Percentiles rank a stretch among this genome's conserved stretches.
These are phyloP conservation scores for Hirtodrosophila duncani DNA, from an alignment of 2,888 invertebrate genomes.

Conservation along the genomic window DNA sequence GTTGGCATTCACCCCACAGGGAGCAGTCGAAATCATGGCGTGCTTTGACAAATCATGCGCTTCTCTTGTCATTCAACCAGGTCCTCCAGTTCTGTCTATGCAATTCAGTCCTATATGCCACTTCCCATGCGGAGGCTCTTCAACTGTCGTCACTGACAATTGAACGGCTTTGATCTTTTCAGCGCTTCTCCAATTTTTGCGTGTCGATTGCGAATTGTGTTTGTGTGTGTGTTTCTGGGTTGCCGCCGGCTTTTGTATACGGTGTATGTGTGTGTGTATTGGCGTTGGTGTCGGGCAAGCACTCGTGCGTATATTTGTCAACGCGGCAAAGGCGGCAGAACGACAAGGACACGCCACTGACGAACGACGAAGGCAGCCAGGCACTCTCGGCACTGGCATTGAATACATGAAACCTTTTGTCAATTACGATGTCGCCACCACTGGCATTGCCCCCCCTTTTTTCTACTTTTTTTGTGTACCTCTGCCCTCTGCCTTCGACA, in stretches of 20 bases:
- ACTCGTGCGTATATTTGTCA: conserved; percentile 60
- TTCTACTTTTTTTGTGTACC: conserved; percentile 6
- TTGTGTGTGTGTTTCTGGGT: conserved; percentile 9
- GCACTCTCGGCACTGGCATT: conserved; percentile 45
- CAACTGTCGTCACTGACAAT: conserved; percentile 54
- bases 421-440: conserved; percentile 51
- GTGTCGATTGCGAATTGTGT: conserved; percentile 58
- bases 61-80: conserved; percentile 20
- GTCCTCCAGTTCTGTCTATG: conserved; percentile 5
- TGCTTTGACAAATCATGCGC: conserved; percentile 65
- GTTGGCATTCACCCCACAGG: conserved; percentile 25
- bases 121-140: conserved; percentile 2
- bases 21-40: conserved; percentile 34
- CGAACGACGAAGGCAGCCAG: conserved; percentile 23
- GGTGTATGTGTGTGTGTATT: neutral
- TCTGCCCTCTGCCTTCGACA: conserved; percentile 12
- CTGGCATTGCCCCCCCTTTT: conserved; percentile 14
- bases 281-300: conserved; percentile 32
- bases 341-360: too few species aligned
- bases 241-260: conserved; percentile 25
- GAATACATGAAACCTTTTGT: conserved; percentile 72
- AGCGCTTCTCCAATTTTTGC: conserved; percentile 60
- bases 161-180: conserved; percentile 71
- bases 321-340: conserved; percentile 20
- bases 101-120: neutral